phyloP scores from a whole-genome alignment of 2,113 vertebrate genomes.

The Camelus dromedarius region DNA sequence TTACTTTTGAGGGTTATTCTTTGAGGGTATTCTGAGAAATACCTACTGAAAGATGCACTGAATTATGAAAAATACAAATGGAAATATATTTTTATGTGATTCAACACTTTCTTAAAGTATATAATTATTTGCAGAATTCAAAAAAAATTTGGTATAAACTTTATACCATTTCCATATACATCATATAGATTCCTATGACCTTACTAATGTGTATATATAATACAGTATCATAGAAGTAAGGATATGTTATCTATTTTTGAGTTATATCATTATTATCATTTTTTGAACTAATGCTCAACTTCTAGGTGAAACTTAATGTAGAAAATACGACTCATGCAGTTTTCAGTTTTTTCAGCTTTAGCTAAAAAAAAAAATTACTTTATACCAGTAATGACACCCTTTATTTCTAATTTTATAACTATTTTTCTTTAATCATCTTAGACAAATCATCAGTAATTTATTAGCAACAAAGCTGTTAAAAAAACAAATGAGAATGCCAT shows the following conservation, averaged over 20 bases:
- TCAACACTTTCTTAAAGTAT: background rate
- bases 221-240: background rate
- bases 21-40: background rate
- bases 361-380: background rate
- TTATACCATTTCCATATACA: background rate
- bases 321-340: background rate
- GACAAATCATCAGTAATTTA: background rate
- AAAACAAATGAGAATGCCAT: background rate
- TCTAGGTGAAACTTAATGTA: background rate
- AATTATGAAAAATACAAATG: background rate
- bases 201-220: background rate
- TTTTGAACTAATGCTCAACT: background rate
- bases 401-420: conserved; percentile 42
- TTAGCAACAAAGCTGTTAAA: background rate
- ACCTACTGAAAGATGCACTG: background rate
- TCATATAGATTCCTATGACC: background rate
- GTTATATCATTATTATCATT: background rate
- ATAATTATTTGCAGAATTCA: background rate
- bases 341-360: conserved; percentile 47
- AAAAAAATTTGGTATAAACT: background rate
- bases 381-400: background rate
- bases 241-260: background rate
- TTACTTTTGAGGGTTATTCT: background rate
- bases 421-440: background rate
- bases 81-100: background rate